Evolutionary conservation across 64 coral and sea anemone genomes (phyloP).

Genomic region (Exaiptasia diaphana): DNA sequence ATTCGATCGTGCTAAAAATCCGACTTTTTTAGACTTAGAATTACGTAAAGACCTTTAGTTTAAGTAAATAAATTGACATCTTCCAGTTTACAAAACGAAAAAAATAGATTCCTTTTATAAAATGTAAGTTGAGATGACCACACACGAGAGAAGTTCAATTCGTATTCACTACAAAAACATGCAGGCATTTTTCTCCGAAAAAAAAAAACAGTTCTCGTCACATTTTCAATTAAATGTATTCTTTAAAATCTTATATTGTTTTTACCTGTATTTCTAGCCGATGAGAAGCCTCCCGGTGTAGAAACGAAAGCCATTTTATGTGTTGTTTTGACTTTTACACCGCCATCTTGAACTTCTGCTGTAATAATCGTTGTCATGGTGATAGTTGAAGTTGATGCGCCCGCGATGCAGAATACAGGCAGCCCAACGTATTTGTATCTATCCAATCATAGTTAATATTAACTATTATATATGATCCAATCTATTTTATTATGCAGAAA

Average conservation of each 20-base stretch:
- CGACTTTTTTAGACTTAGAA: neutral
- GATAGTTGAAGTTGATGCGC: neutral
- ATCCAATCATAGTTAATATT: too few relatives aligned
- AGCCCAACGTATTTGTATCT: too few relatives aligned
- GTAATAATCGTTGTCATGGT: neutral
- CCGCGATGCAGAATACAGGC: too few relatives aligned
- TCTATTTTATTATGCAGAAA: too few relatives aligned
- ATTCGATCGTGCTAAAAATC: neutral
- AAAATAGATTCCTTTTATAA: neutral
- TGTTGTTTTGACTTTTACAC: neutral
- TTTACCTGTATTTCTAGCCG: constrained; percentile 34
- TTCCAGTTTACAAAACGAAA: neutral
- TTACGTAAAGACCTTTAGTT: too few relatives aligned
- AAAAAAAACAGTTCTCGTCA: neutral
- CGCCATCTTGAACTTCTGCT: constrained; percentile 7
- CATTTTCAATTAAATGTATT: neutral
- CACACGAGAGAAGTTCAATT: neutral
- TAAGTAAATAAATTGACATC: too few relatives aligned
- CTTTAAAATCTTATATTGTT: neutral
- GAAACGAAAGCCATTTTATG: constrained; percentile 44
- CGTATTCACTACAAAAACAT: neutral
- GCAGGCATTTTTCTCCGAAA: neutral
- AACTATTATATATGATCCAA: too few relatives aligned
- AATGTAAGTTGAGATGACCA: neutral
- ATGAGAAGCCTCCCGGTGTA: constrained; percentile 4